These are phyloP conservation scores for Lepidochitona cinerea DNA, from an alignment of 2,888 invertebrate species.

Conservation along the genomic window DNA sequence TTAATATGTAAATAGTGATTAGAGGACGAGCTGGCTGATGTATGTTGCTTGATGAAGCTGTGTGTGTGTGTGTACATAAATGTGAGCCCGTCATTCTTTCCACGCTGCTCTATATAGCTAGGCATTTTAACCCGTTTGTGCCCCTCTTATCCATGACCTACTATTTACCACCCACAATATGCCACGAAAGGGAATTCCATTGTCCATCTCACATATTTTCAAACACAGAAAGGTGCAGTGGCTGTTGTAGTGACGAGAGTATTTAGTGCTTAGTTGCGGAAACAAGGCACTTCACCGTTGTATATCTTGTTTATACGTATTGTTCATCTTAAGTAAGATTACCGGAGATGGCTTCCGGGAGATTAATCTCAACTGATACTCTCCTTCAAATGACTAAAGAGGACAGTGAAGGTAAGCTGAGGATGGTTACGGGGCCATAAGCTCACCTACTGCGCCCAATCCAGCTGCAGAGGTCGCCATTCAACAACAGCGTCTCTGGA, in stretches of 20 bases:
- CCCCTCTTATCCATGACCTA: conserved; percentile 2
- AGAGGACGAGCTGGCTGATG: background rate
- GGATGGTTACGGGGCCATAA: too few species aligned
- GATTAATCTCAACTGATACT: too few species aligned
- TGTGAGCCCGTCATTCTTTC: background rate
- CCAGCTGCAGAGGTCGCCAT: background rate
- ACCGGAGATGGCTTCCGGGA: too few species aligned
- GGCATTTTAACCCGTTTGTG: background rate
- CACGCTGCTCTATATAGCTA: background rate
- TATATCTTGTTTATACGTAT: too few species aligned
- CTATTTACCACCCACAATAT: conserved; percentile 1
- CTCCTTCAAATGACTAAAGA: too few species aligned
- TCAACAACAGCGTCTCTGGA: too few species aligned
- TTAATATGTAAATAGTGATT: background rate
- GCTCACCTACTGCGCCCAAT: background rate
- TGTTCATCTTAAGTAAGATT: too few species aligned
- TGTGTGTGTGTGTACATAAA: background rate
- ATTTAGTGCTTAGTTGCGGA: too few species aligned
- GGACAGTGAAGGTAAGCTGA: too few species aligned
- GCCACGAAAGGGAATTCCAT: background rate
- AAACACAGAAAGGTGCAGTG: background rate
- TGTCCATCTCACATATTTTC: background rate
- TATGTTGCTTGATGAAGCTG: background rate
- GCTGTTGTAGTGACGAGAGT: background rate
- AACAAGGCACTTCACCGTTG: too few species aligned